Evolutionary conservation across 2,797 vertebrate species (phyloP).

Genomic region (Glyptemys insculpta): DNA sequence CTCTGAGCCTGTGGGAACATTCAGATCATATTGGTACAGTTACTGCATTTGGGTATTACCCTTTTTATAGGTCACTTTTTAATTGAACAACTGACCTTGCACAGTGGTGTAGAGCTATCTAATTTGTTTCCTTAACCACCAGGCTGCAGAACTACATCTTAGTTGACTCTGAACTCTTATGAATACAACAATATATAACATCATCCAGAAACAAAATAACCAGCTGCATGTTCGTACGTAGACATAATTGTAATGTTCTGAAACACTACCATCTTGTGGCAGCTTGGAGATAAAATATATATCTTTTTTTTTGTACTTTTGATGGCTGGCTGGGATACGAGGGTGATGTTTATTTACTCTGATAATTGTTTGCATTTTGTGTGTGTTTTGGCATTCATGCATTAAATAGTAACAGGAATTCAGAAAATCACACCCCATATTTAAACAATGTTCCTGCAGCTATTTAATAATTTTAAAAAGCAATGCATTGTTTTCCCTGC

Average conservation of each 20-base stretch:
- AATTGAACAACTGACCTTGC: neutral
- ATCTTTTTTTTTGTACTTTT: neutral
- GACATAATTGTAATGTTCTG: neutral
- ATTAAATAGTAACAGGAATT: rapidly evolving
- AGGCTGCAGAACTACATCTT: neutral
- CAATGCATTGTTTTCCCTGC: neutral
- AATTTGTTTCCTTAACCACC: neutral
- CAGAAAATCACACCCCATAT: rapidly evolving
- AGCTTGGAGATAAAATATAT: neutral
- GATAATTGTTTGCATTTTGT: neutral
- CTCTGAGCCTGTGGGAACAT: neutral
- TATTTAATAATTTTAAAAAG: neutral
- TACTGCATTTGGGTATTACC: neutral
- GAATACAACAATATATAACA: neutral
- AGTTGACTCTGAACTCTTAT: neutral
- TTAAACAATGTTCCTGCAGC: neutral
- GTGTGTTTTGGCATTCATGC: neutral
- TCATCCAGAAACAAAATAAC: neutral
- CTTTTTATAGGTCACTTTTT: neutral
- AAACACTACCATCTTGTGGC: conserved; percentile 73
- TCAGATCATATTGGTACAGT: neutral
- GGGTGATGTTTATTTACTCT: neutral
- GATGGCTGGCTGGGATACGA: neutral
- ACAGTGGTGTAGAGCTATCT: neutral
- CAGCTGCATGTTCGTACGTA: neutral